Percentiles rank a stretch among this genome's conserved stretches.
Evolutionary conservation across 2,888 invertebrate species (phyloP).

Genomic region (Andrena hattorfiana): DNA sequence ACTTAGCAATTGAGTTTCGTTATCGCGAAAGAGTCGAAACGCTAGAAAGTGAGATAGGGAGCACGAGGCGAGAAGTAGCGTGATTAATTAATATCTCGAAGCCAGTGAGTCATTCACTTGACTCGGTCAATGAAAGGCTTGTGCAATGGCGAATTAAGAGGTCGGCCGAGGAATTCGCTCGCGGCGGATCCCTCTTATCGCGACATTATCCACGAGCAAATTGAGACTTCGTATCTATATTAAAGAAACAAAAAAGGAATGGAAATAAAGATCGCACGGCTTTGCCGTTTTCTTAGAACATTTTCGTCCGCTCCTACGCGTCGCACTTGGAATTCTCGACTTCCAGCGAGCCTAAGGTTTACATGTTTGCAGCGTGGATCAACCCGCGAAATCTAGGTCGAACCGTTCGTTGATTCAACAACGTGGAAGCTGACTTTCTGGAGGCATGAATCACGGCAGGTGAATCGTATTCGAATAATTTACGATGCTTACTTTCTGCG

Average conservation of each 20-base stretch:
- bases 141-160: conserved; percentile 75
- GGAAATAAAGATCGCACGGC: neutral
- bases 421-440: conserved; percentile 23
- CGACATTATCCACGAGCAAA: conserved; percentile 15
- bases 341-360: neutral
- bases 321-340: neutral
- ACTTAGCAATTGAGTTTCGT: neutral
- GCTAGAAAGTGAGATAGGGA: conserved; percentile 32
- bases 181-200: conserved; percentile 31
- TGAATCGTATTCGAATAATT: conserved; percentile 47
- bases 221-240: neutral
- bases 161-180: conserved; percentile 45
- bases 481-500: conserved; percentile 24
- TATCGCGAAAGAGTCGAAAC: neutral
- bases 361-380: conserved; percentile 30
- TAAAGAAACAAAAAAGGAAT: neutral
- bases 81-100: conserved; percentile 75
- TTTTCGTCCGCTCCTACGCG: neutral
- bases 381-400: conserved; percentile 28
- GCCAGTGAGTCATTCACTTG: conserved; percentile 80
- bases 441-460: conserved; percentile 49
- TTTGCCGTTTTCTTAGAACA: neutral
- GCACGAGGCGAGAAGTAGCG: conserved; percentile 55
- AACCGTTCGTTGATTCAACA: neutral
- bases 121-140: conserved; percentile 78